Conservation (phyloP, 2,888 invertebrate genomes). For the Scelioninae gen. 2 region DNA sequence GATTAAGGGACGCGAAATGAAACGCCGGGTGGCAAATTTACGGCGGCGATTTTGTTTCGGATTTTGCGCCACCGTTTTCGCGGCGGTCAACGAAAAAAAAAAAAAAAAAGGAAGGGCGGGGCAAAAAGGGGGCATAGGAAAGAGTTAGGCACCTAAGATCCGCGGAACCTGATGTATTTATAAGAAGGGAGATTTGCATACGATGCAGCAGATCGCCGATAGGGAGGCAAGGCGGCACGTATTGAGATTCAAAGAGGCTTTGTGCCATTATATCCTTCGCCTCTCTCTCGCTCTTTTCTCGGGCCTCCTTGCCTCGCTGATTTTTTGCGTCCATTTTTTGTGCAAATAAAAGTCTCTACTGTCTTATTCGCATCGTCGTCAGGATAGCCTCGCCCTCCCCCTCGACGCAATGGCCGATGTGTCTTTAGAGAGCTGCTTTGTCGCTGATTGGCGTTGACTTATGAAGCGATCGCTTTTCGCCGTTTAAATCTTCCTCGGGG, state of each 20-base stretch:
- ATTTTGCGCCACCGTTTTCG: too few relatives aligned
- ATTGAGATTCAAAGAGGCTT: conserved; percentile 74
- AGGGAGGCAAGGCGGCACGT: conserved; percentile 67
- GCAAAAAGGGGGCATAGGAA: conserved; percentile 53
- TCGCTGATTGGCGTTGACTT: conserved; percentile 70
- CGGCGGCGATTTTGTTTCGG: conserved; percentile 31
- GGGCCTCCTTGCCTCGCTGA: conserved; percentile 40
- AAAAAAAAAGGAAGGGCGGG: too few relatives aligned
- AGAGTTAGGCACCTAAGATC: conserved; percentile 70
- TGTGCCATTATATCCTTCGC: conserved; percentile 70
- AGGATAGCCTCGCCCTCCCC: too few relatives aligned
- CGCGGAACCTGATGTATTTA: conserved; percentile 75
- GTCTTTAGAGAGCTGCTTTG: conserved; percentile 53
- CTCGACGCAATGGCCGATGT: conserved; percentile 41
- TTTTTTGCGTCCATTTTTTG: conserved; percentile 57
- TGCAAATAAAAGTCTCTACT: conserved; percentile 61
- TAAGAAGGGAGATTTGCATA: conserved; percentile 75
- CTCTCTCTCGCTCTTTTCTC: conserved; percentile 51
- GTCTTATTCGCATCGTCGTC: conserved; percentile 56
- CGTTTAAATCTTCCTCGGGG: conserved; percentile 58
- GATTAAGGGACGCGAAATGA: too few relatives aligned
- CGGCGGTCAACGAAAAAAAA: too few relatives aligned
- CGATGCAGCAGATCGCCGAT: conserved; percentile 73
- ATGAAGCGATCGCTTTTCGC: conserved; percentile 69
- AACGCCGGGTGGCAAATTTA: too few relatives aligned